Conservation (phyloP, 2,797 vertebrate species). For the Pterois miles region DNA sequence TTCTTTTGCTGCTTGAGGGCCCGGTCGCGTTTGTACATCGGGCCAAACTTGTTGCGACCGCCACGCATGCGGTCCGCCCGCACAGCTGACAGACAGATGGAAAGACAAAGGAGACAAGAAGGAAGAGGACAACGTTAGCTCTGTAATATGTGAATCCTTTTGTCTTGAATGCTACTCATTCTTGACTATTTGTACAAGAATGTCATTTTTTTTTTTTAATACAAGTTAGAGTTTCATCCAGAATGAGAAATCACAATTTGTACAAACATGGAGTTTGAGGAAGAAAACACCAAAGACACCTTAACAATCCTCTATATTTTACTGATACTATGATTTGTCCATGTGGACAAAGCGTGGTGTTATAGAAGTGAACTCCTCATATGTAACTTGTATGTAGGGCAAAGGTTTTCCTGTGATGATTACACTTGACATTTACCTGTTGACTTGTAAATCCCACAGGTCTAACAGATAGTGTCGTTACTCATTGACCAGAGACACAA, state of each 20-base stretch:
- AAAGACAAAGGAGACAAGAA: constrained; percentile 28
- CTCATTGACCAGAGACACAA: constrained; percentile 70
- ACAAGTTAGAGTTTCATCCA: not conserved
- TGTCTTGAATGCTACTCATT: not conserved
- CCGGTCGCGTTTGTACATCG: constrained; percentile 99
- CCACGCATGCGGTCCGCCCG: constrained; percentile 98
- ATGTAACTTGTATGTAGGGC: constrained; percentile 51
- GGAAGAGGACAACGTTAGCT: constrained; percentile 32
- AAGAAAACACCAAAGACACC: too few species aligned
- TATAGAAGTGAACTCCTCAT: constrained; percentile 5
- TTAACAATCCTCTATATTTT: not conserved
- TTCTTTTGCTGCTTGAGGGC: constrained; percentile 99
- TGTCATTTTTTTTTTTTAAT: not conserved
- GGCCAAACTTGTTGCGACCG: constrained; percentile 97
- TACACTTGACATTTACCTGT: constrained; percentile 66
- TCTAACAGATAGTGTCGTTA: constrained; percentile 68
- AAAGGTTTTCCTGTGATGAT: constrained; percentile 64
- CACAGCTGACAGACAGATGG: constrained; percentile 84
- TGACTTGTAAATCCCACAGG: constrained; percentile 60
- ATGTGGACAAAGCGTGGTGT: not conserved
- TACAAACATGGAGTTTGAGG: not conserved
- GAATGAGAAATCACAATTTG: not conserved
- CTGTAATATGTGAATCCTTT: not conserved
- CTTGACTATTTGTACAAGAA: not conserved
- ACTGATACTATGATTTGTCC: not conserved